Conservation (phyloP, 2,797 vertebrate genomes). For the Diceros bicornis region DNA sequence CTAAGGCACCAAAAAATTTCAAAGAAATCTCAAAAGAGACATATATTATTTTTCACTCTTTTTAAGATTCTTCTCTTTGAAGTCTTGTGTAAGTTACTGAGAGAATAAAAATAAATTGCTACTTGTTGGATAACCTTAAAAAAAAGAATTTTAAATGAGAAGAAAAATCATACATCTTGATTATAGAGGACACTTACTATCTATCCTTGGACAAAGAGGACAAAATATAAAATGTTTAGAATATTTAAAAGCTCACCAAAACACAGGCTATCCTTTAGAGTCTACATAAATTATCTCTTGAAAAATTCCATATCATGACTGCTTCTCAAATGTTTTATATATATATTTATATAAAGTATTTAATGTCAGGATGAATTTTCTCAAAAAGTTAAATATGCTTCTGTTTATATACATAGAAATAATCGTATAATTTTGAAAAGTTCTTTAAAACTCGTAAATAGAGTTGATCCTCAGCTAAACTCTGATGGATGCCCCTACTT, state of each 20-base stretch:
- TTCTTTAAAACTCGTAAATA: neutral
- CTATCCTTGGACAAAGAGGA: neutral
- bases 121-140: constrained; percentile 12
- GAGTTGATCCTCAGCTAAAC: neutral
- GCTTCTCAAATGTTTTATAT: neutral
- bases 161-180: neutral
- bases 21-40: constrained; percentile 64
- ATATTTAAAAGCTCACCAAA: neutral
- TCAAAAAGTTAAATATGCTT: neutral
- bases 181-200: neutral
- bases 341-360: neutral
- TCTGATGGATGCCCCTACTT: neutral
- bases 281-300: neutral
- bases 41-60: constrained; percentile 66
- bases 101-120: constrained; percentile 60
- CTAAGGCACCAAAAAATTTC: constrained; percentile 50
- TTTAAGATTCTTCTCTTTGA: constrained; percentile 60
- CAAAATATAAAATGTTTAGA: neutral
- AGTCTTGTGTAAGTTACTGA: constrained; percentile 12
- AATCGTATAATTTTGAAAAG: neutral
- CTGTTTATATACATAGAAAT: neutral
- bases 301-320: neutral
- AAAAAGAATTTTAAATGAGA: constrained; percentile 30
- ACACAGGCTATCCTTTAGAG: neutral
- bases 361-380: neutral